Evolutionary conservation across 2,113 vertebrate genomes (phyloP).

Genomic region (Onychostruthus taczanowskii): DNA sequence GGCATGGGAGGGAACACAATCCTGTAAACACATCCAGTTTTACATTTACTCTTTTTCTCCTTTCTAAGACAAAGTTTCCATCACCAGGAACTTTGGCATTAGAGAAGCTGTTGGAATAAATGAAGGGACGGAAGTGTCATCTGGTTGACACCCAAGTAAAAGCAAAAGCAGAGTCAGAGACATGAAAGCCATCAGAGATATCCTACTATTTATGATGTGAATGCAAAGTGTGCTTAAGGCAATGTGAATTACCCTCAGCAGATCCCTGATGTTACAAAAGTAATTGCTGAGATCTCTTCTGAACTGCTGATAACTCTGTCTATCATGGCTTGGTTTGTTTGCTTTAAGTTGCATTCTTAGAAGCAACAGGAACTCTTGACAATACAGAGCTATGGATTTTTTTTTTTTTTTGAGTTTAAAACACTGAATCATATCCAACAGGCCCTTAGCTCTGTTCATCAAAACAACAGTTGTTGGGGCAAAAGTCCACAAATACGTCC

Average conservation of each 20-base stretch:
- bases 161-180: slow-evolving; percentile 9
- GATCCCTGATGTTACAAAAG: not conserved
- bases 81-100: not conserved
- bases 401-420: not conserved
- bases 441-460: not conserved
- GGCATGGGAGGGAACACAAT: not conserved
- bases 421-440: not conserved
- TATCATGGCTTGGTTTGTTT: not conserved
- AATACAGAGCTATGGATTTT: not conserved
- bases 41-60: not conserved
- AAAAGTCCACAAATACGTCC: not conserved
- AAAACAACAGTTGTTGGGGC: not conserved
- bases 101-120: not conserved
- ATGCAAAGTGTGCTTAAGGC: slow-evolving; percentile 22
- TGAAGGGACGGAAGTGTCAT: not conserved
- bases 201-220: slow-evolving; percentile 28
- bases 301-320: not conserved
- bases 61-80: not conserved
- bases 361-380: not conserved
- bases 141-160: slow-evolving; percentile 21
- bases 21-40: not conserved
- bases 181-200: slow-evolving; percentile 39
- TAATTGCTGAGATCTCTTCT: not conserved
- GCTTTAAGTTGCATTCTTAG: not conserved
- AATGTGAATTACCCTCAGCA: slow-evolving; percentile 15